phyloP scores from a whole-genome alignment of 2,797 vertebrate genomes.

The Hybognathus amarus region DNA sequence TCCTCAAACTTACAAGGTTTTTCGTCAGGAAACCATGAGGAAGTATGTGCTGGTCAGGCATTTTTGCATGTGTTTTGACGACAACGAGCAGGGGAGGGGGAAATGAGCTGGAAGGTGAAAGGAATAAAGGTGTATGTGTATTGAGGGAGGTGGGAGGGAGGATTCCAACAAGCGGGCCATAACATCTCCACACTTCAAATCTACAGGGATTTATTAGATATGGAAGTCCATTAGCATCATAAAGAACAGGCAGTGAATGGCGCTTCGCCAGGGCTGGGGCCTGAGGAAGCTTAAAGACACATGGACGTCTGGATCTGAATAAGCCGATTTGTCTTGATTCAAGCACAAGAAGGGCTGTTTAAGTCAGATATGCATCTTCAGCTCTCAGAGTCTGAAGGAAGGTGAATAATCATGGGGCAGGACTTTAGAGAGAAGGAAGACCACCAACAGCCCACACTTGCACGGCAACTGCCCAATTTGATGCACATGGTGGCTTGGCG shows the following conservation, averaged over 20 bases:
- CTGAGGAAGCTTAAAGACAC: slow-evolving; percentile 57
- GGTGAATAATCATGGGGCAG: slow-evolving; percentile 33
- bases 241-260: slow-evolving; percentile 79
- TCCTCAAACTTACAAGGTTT: slow-evolving; percentile 42
- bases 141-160: neutral
- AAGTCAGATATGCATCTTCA: slow-evolving; percentile 74
- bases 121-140: slow-evolving; percentile 6
- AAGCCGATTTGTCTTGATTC: slow-evolving; percentile 77
- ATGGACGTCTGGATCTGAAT: slow-evolving; percentile 64
- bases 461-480: slow-evolving; percentile 18
- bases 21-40: slow-evolving; percentile 69
- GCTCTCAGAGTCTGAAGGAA: slow-evolving; percentile 53
- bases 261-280: slow-evolving; percentile 68
- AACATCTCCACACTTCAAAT: slow-evolving; percentile 79
- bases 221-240: slow-evolving; percentile 84
- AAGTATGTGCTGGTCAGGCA: slow-evolving; percentile 77
- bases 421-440: slow-evolving; percentile 46
- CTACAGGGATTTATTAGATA: slow-evolving; percentile 84
- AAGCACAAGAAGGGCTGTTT: slow-evolving; percentile 75
- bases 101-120: slow-evolving; percentile 12
- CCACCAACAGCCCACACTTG: slow-evolving; percentile 28
- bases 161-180: slow-evolving; percentile 70
- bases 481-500: slow-evolving; percentile 25
- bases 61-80: slow-evolving; percentile 64
- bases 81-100: slow-evolving; percentile 55